Conservation (phyloP, 2,888 invertebrate species). For the Pelosia muscerda region DNA sequence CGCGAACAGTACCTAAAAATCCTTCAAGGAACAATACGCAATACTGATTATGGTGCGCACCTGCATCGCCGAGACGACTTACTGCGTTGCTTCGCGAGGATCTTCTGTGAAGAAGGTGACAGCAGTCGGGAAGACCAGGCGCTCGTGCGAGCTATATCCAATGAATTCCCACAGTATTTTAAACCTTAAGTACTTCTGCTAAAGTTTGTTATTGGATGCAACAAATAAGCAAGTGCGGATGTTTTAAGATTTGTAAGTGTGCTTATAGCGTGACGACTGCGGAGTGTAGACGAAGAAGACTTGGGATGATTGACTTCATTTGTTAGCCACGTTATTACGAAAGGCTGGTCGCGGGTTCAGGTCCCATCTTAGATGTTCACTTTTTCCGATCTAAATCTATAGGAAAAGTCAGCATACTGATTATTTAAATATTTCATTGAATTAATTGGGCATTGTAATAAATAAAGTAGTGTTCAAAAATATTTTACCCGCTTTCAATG, state of each 20-base stretch:
- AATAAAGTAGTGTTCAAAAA: too few species aligned
- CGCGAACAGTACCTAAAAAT: constrained; percentile 93
- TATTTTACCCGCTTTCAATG: too few species aligned
- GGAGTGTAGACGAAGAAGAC: neutral
- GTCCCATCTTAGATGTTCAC: too few species aligned
- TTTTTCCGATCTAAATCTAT: too few species aligned
- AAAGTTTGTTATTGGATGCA: constrained; percentile 11
- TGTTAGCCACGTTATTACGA: neutral
- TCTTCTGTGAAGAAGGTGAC: constrained; percentile 94
- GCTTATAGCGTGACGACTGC: neutral
- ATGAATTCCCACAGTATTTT: constrained; percentile 94
- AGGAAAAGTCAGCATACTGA: too few species aligned
- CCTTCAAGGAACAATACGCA: constrained; percentile 92
- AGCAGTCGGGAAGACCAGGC: constrained; percentile 92
- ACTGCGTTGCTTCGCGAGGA: constrained; percentile 94
- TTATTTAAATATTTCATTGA: too few species aligned
- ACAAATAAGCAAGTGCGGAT: neutral
- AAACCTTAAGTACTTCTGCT: constrained; percentile 81
- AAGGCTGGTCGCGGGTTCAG: too few species aligned
- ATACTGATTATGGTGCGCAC: constrained; percentile 93
- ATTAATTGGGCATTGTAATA: too few species aligned
- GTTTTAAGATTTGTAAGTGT: constrained; percentile 14
- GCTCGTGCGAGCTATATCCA: constrained; percentile 92
- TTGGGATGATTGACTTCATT: neutral
- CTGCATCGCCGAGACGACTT: constrained; percentile 93